Evolutionary conservation across 1,140 invertebrate species (phyloP), one percentile per base, ranked within the genome.

Genomic region (Metaphire vulgaris): DNA sequence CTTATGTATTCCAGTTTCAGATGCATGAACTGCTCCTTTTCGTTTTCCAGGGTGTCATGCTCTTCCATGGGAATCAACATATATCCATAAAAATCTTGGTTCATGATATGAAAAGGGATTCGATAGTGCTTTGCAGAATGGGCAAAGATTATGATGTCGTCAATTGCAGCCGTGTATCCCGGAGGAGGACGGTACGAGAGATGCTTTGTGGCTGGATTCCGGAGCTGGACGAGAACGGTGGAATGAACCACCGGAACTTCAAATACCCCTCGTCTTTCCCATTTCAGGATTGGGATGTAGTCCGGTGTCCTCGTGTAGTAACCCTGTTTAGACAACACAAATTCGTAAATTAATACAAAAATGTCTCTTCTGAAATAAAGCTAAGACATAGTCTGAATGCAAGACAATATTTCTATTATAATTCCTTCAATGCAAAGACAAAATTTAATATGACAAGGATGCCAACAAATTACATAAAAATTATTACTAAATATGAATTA

Each of bases 81-180:
- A 81, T 90, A 96, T 0, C 96, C 96, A 87, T 92, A 97, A 1
- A 88, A 81, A 32, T 91, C 81, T 74, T 92, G 90, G 83, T 98
- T 98, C 79, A 93, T 92, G 26, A 98, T 84, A 83, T 91, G 87
- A 81, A 98, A 87, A 1, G 89, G 84, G 71, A 96, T 86, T 77
- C 82, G 76, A 82, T 81, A 77, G 80, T 81, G 74, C 82, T 91
- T 92, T 15, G 96, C 95, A 76, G 91, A 92, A 12, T 92, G 82
- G 2, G 95, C 95, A 89, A 99, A 98, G 15, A 92, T 89, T 81
- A 98, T 97, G 64, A 98, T 96, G 85, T 99, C 96, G 88, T 98
- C 95, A 6, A 89, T 85, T 0, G 95, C 94, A 56, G 93, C 77
- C 70, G 87, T 87, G 72, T 89, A 86, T 76, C 92, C 92, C 6